Evolutionary conservation across 2,888 invertebrate species (phyloP).

Genomic region (Cataglyphis altisquamis): DNA sequence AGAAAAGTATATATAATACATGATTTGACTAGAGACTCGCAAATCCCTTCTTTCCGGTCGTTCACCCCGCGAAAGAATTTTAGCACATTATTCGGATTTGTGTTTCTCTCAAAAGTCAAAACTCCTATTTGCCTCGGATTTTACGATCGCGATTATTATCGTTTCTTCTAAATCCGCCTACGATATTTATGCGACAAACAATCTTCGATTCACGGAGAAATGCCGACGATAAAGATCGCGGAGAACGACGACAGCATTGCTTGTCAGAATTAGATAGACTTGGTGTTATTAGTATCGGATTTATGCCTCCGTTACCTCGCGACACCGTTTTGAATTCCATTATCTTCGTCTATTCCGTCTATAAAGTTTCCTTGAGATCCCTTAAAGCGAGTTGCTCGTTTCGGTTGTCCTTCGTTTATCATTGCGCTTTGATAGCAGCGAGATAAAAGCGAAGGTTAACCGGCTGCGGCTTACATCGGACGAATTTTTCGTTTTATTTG

Average conservation of each 20-base stretch:
- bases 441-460: constrained; percentile 47
- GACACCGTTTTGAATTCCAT: constrained; percentile 24
- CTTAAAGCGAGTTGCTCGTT: constrained; percentile 10
- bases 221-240: constrained; percentile 15
- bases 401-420: constrained; percentile 28
- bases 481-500: constrained; percentile 37
- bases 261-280: not conserved
- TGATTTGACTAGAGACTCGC: not conserved
- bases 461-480: constrained; percentile 28
- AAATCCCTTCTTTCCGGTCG: not conserved
- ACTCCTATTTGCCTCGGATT: not conserved
- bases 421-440: constrained; percentile 32
- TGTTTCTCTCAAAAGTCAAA: constrained; percentile 9
- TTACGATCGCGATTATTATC: constrained; percentile 25
- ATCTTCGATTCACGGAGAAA: not conserved
- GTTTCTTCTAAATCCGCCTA: not conserved
- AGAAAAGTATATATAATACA: not conserved
- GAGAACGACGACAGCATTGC: not conserved
- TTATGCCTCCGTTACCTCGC: constrained; percentile 8
- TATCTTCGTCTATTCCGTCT: not conserved
- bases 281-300: not conserved
- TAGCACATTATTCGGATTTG: not conserved
- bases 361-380: constrained; percentile 14
- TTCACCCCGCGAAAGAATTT: constrained; percentile 17
- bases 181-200: not conserved